Evolutionary conservation across 2,797 vertebrate species (phyloP).

Genomic region (Betta splendens): DNA sequence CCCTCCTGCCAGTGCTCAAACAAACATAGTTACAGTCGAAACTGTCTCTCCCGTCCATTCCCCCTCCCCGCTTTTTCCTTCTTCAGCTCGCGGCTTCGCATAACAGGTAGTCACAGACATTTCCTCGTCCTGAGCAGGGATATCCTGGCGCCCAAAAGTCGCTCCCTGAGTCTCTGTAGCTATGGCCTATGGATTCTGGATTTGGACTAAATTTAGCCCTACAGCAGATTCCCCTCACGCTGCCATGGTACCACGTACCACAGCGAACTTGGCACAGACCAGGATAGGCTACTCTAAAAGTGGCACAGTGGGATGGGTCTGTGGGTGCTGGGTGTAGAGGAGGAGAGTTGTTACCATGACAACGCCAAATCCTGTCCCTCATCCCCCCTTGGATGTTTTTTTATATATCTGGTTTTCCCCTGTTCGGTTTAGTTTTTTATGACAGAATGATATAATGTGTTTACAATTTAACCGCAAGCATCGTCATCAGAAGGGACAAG

Average conservation of each 20-base stretch:
- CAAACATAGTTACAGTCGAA: constrained; percentile 70
- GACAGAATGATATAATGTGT: not conserved
- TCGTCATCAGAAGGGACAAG: not conserved
- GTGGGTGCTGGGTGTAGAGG: constrained; percentile 2
- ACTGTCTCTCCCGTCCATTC: constrained; percentile 71
- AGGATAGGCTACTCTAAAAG: constrained; percentile 14
- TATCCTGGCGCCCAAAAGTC: constrained; percentile 99
- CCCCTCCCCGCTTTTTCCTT: constrained; percentile 74
- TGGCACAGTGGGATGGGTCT: constrained; percentile 14
- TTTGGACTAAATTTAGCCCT: constrained; percentile 93
- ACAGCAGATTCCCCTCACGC: constrained; percentile 56
- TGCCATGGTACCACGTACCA: constrained; percentile 44
- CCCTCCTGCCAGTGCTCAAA: constrained; percentile 52
- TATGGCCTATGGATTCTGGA: constrained; percentile 70
- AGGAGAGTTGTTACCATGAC: constrained; percentile 9
- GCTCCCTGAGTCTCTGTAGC: constrained; percentile 87
- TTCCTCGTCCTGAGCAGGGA: constrained; percentile 99
- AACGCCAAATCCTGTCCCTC: constrained; percentile 12
- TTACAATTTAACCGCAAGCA: too few species aligned
- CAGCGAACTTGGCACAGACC: constrained; percentile 41
- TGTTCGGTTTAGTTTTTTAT: not conserved
- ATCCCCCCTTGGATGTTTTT: not conserved
- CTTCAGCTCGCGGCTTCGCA: constrained; percentile 86
- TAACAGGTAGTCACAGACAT: constrained; percentile 99
- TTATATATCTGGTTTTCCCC: constrained; percentile 7